Base-by-base conservation (phyloP, 1,140 invertebrate genomes). In the Drosophila malerkotliana region DNA sequence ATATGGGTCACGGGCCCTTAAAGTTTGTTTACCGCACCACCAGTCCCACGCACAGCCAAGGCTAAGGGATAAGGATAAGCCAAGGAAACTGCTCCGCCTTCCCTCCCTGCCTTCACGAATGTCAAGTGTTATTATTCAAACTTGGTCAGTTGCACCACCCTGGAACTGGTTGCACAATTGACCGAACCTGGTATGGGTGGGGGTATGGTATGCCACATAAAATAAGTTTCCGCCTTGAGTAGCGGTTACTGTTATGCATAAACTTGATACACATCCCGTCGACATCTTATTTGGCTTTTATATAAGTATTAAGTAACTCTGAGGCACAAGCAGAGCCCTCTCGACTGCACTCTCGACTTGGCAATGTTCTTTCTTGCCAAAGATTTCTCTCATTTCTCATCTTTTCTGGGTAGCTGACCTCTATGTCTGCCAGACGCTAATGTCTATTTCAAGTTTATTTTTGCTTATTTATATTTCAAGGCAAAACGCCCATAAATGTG, bases 21-120 rank as follows among this genome's bases (percentile, higher is more conserved):
- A 74, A 66, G 82, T 87, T 84, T 81, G 77, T 84, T 84, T 87
- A 84, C 81, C 73, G 51, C 81, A 61, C 63, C 67, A 62, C 32
- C 58, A 54, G 49, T 28, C 6, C 26, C 4, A 28, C 26, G 6
- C 5, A n/a, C 10, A 26, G 47, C 15, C 5, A 15, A 49, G 24
- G 48, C 15, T 15, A 28, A 15, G 49, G 47, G 26, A 21, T 12
- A 47, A 12, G 37, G 39, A 57, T 14, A 21, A 26, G n/a, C 52
- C 24, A 55, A 34, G 60, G 32, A 57, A 21, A 39, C 41, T 53
- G 54, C 2, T 48, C 39, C 32, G 34, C n/a, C 47, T 53, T 9
- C 21, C 6, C 5, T 30, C 32, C 3, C 9, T 21, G 21, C 34
- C 34, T 37, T n/a, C 34, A 12, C 34, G 62, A 68, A 37, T 49